phyloP scores from a whole-genome alignment of 1,140 invertebrate species.

The Drosophila kikkawai region DNA sequence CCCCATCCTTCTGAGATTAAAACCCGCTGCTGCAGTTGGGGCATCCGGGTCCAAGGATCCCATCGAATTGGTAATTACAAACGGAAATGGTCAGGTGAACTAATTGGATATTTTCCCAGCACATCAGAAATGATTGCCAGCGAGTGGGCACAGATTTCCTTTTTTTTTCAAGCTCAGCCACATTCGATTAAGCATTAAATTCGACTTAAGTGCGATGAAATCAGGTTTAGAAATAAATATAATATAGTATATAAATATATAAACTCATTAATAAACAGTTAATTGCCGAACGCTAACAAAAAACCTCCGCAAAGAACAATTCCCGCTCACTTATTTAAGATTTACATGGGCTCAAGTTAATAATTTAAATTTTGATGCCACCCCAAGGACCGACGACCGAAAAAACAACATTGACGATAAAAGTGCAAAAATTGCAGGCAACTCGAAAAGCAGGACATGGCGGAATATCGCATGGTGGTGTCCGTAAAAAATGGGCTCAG shows the following conservation, averaged over 20 bases:
- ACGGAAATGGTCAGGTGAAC: conserved; percentile 35
- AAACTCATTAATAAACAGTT: conserved; percentile 34
- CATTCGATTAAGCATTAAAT: no score
- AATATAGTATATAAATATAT: not conserved
- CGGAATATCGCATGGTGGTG: not conserved
- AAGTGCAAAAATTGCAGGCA: conserved; percentile 38
- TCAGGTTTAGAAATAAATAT: not conserved
- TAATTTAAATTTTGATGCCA: conserved; percentile 70
- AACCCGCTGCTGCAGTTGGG: conserved; percentile 54
- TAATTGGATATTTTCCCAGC: conserved; percentile 42
- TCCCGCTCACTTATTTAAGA: conserved; percentile 34
- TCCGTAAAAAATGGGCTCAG: conserved; percentile 39
- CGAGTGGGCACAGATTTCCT: no score
- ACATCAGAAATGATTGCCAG: conserved; percentile 9
- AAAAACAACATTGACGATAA: conserved; percentile 38
- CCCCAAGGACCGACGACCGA: conserved; percentile 52
- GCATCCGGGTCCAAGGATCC: conserved; percentile 2
- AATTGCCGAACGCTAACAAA: conserved; percentile 12
- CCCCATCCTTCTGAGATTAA: conserved; percentile 62
- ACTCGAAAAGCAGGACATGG: conserved; percentile 40
- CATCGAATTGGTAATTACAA: conserved; percentile 46
- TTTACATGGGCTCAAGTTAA: conserved; percentile 64
- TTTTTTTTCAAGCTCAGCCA: no score
- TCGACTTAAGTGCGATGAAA: no score
- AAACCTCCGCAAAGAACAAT: conserved; percentile 12